A percentile compares a stretch with the other conserved stretches of the same genome.
These are phyloP conservation scores for Cheiracanthium punctorium DNA, from an alignment of 2,888 invertebrate species.

Conservation along the genomic window DNA sequence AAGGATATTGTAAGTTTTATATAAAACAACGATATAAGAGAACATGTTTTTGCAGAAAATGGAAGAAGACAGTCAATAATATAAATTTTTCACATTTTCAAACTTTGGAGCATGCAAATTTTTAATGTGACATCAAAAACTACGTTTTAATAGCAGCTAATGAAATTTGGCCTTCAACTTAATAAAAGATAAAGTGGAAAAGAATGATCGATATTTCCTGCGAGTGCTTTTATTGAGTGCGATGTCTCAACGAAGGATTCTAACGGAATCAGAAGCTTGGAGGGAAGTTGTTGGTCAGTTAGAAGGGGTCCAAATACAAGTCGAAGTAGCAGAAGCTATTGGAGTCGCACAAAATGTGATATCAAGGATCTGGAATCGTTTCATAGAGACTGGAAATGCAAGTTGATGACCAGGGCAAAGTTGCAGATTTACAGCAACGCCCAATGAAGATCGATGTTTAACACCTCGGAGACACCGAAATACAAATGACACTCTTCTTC, in stretches of 20 bases:
- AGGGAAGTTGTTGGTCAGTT: background rate
- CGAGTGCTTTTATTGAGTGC: background rate
- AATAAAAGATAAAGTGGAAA: slow-evolving; percentile 4
- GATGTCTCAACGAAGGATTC: slow-evolving; percentile 7
- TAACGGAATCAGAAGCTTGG: slow-evolving; percentile 5
- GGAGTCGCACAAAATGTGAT: slow-evolving; percentile 16
- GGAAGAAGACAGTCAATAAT: too few species aligned
- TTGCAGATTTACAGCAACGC: background rate
- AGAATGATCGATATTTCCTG: background rate
- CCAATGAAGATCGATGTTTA: slow-evolving; percentile 3
- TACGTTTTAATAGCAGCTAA: background rate
- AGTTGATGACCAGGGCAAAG: background rate
- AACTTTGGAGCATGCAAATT: too few species aligned
- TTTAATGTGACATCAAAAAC: too few species aligned
- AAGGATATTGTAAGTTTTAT: too few species aligned
- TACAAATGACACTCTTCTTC: slow-evolving; percentile 19
- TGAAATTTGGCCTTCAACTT: slow-evolving; percentile 1
- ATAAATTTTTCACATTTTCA: too few species aligned
- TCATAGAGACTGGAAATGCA: background rate
- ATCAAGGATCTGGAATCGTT: background rate
- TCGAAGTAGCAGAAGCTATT: slow-evolving; percentile 1
- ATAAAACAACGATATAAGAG: too few species aligned
- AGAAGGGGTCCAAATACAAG: slow-evolving; percentile 5
- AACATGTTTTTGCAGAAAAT: too few species aligned
- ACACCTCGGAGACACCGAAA: background rate